These are phyloP conservation scores for Xiphophorus couchianus DNA, from an alignment of 2,113 vertebrate species.

Conservation along the genomic window DNA sequence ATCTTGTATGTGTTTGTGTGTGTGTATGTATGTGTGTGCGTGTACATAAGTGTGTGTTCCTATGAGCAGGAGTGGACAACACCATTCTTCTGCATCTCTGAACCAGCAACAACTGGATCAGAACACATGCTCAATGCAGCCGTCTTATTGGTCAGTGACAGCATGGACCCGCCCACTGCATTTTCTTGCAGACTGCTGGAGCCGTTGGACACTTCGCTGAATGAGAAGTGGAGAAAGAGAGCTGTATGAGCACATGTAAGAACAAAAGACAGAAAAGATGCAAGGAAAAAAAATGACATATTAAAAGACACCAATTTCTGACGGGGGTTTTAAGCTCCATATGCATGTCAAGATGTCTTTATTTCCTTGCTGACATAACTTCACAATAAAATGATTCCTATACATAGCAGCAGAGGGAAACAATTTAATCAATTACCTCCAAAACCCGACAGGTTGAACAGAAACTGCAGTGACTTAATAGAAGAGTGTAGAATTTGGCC, in stretches of 20 bases:
- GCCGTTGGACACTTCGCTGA: slow-evolving; percentile 92
- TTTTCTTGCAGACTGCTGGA: slow-evolving; percentile 87
- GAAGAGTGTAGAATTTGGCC: too few relatives aligned
- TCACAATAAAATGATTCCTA: too few relatives aligned
- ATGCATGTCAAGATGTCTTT: too few relatives aligned
- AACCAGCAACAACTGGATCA: slow-evolving; percentile 83
- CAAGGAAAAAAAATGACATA: not conserved
- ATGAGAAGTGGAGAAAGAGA: slow-evolving; percentile 19
- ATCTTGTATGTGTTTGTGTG: slow-evolving; percentile 48
- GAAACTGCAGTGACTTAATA: too few relatives aligned
- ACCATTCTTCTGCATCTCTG: slow-evolving; percentile 88
- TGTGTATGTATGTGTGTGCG: slow-evolving; percentile 36
- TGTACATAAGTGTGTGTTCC: slow-evolving; percentile 52
- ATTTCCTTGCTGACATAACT: too few relatives aligned
- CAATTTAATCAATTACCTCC: too few relatives aligned
- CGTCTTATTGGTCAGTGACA: slow-evolving; percentile 88
- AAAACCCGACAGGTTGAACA: too few relatives aligned
- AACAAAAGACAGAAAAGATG: not conserved
- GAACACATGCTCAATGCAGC: slow-evolving; percentile 87
- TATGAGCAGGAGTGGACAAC: slow-evolving; percentile 87
- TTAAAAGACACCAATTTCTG: too few relatives aligned
- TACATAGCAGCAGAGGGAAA: too few relatives aligned
- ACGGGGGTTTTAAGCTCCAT: too few relatives aligned
- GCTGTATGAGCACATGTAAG: not conserved
- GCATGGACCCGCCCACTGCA: slow-evolving; percentile 78